Evolutionary conservation across 2,797 vertebrate genomes (phyloP).

Genomic region (Stomatorhinus walkeri): DNA sequence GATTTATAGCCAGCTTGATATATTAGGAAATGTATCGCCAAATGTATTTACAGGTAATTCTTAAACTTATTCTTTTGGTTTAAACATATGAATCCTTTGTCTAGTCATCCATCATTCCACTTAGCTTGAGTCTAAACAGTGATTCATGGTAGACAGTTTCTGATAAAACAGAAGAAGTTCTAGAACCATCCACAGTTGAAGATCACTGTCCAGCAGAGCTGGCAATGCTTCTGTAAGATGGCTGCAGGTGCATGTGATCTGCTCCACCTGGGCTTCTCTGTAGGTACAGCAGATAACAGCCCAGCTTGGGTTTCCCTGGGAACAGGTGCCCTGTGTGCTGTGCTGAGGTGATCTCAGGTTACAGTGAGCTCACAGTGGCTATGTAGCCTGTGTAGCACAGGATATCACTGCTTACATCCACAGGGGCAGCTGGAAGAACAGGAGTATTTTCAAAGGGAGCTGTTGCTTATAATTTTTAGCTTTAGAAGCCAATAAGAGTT

Average conservation of each 20-base stretch:
- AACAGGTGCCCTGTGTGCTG: constrained; percentile 33
- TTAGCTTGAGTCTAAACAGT: neutral
- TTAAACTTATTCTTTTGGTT: neutral
- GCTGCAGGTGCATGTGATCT: neutral
- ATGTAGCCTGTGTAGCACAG: constrained; percentile 21
- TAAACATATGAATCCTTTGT: neutral
- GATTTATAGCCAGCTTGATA: neutral
- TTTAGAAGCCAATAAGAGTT: neutral
- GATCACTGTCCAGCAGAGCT: neutral
- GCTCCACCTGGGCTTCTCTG: constrained; percentile 35
- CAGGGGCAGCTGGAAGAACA: neutral
- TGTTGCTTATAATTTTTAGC: neutral
- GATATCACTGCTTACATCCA: constrained; percentile 32
- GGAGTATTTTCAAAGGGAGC: neutral
- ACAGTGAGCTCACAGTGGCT: constrained; percentile 25
- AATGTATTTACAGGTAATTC: neutral
- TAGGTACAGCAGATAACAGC: constrained; percentile 13
- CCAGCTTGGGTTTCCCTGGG: constrained; percentile 37
- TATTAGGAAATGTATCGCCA: neutral
- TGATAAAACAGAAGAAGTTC: neutral
- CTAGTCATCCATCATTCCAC: neutral
- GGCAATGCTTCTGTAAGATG: neutral
- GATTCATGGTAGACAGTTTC: neutral
- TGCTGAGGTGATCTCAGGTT: constrained; percentile 33
- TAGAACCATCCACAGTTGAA: neutral